A percentile compares a stretch with the other conserved stretches of the same genome.
Evolutionary conservation across 2,113 vertebrate species (phyloP).

Genomic region (Bubo blakistoni): DNA sequence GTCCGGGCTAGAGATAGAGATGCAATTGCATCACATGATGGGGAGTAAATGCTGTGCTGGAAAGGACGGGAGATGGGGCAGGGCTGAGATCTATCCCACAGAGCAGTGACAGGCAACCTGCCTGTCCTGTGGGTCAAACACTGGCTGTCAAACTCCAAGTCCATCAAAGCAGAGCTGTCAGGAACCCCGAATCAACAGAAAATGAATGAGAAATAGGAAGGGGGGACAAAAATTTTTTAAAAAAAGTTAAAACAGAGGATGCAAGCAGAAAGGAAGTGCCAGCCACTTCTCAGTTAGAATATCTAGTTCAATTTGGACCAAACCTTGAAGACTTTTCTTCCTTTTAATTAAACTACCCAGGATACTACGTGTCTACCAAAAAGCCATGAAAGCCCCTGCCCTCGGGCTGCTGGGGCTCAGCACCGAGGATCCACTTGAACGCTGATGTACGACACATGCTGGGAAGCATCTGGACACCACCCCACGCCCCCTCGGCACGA

Average conservation of each 20-base stretch:
- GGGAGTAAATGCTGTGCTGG: background rate
- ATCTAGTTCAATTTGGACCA: background rate
- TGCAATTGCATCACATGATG: rapidly evolving
- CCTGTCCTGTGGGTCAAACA: background rate
- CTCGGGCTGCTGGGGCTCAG: background rate
- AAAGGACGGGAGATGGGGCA: background rate
- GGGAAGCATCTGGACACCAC: background rate
- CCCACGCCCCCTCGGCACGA: rapidly evolving
- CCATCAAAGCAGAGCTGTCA: background rate
- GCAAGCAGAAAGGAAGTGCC: background rate
- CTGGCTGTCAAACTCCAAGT: background rate
- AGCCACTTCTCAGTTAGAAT: background rate
- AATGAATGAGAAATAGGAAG: background rate
- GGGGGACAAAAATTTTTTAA: rapidly evolving
- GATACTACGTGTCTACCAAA: background rate
- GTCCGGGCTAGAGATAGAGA: background rate
- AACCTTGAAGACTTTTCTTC: background rate
- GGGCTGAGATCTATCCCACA: background rate
- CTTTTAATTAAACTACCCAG: background rate
- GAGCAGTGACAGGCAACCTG: background rate
- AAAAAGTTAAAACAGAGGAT: background rate
- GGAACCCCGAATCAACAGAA: background rate
- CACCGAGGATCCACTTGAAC: background rate
- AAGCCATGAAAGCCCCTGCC: background rate
- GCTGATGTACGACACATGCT: rapidly evolving